Percentiles rank a stretch among this genome's conserved stretches.
Evolutionary conservation across 1,140 invertebrate species (phyloP).

Genomic region (Drosophila insularis): DNA sequence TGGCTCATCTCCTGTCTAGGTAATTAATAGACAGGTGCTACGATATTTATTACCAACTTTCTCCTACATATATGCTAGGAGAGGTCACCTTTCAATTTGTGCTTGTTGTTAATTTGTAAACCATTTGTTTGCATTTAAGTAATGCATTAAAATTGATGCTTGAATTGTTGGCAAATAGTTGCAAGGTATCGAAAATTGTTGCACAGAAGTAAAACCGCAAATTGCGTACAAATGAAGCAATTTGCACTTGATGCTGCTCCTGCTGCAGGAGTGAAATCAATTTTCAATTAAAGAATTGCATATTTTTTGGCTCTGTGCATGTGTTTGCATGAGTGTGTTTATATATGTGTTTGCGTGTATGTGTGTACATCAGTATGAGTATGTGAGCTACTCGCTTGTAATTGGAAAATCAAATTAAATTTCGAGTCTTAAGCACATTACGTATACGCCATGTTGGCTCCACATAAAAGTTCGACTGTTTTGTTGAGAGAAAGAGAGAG

Average conservation of each 20-base stretch:
- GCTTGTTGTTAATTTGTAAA: no score
- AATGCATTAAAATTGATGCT: constrained; percentile 53
- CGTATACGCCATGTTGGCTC: constrained; percentile 50
- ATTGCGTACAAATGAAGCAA: constrained; percentile 72
- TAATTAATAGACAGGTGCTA: no score
- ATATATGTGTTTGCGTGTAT: neutral
- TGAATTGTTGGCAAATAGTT: constrained; percentile 34
- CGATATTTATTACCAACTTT: no score
- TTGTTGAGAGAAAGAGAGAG: constrained; percentile 3
- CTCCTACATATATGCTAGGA: no score
- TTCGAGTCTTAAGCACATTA: constrained; percentile 61
- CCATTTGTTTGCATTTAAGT: constrained; percentile 42
- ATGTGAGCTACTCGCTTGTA: constrained; percentile 24
- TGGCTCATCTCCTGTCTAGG: no score
- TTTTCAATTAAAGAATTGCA: constrained; percentile 68
- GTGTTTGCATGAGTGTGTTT: neutral
- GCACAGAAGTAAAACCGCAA: constrained; percentile 43
- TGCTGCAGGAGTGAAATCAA: constrained; percentile 35
- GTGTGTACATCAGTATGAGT: neutral
- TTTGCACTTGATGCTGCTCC: constrained; percentile 54
- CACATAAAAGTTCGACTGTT: constrained; percentile 44
- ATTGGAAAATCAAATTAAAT: constrained; percentile 67
- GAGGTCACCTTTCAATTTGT: no score
- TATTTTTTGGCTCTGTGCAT: constrained; percentile 52
- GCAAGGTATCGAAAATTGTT: constrained; percentile 40